These are phyloP conservation scores for Cacatua alba DNA, from an alignment of 2,113 vertebrate genomes.

Conservation along the genomic window DNA sequence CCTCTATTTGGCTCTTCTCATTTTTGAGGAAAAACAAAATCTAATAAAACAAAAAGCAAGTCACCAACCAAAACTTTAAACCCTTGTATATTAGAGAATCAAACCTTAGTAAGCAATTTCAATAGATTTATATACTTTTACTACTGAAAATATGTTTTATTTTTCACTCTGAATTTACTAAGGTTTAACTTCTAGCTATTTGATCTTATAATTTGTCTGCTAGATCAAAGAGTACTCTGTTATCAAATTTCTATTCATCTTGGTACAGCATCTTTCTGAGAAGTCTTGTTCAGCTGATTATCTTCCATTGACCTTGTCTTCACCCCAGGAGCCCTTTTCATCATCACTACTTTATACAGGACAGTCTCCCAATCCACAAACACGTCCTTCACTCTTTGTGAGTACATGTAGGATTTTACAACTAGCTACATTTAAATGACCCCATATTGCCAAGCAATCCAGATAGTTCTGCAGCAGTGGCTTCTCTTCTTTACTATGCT, in stretches of 20 bases:
- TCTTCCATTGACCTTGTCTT: not conserved
- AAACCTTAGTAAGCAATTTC: not conserved
- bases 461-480: not conserved
- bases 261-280: not conserved
- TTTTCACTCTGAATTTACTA: not conserved
- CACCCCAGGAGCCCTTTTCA: not conserved
- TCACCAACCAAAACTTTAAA: not conserved
- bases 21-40: accelerated
- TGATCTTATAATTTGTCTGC: conserved; percentile 3
- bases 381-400: not conserved
- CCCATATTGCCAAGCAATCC: not conserved
- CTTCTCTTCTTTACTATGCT: not conserved
- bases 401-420: not conserved
- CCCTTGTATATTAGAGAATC: not conserved
- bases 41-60: not conserved
- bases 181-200: not conserved
- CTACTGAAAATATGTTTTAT: not conserved
- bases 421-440: not conserved
- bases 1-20: not conserved
- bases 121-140: not conserved
- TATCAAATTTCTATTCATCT: not conserved
- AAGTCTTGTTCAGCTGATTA: conserved; percentile 28
- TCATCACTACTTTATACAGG: not conserved
- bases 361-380: not conserved
- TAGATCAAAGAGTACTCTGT: not conserved